These are phyloP conservation scores for Echiichthys vipera DNA, from an alignment of 2,797 vertebrate species.

Conservation along the genomic window DNA sequence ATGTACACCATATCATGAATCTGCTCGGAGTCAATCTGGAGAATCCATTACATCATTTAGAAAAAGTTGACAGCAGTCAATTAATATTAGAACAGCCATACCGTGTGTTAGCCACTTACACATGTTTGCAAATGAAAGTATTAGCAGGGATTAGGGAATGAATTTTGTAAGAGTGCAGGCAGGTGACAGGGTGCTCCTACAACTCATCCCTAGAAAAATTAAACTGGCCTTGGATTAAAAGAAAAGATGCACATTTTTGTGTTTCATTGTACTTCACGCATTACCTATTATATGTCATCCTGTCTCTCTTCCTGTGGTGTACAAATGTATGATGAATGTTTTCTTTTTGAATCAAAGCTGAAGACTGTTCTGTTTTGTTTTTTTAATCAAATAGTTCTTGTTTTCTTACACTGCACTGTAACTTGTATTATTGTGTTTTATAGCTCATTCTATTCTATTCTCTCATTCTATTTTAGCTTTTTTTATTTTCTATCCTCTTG, in stretches of 20 bases:
- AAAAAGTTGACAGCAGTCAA: slow-evolving; percentile 70
- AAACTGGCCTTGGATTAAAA: slow-evolving; percentile 55
- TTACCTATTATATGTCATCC: not conserved
- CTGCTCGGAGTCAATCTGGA: slow-evolving; percentile 62
- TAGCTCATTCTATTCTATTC: too few species aligned
- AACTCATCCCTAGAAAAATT: slow-evolving; percentile 39
- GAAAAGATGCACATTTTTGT: slow-evolving; percentile 28
- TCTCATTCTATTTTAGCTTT: too few species aligned
- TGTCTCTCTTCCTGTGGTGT: not conserved
- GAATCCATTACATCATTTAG: slow-evolving; percentile 72
- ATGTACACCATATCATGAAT: slow-evolving; percentile 58
- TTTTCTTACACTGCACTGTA: too few species aligned
- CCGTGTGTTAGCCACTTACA: slow-evolving; percentile 42
- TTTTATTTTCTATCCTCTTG: too few species aligned
- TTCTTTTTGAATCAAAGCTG: too few species aligned
- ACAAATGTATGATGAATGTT: slow-evolving; percentile 5
- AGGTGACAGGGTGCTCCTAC: slow-evolving; percentile 57
- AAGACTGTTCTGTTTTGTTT: too few species aligned
- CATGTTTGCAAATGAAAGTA: slow-evolving; percentile 65
- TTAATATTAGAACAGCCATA: slow-evolving; percentile 61
- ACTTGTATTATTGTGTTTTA: too few species aligned
- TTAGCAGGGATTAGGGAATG: slow-evolving; percentile 72
- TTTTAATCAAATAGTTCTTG: too few species aligned
- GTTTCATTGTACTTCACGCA: not conserved
- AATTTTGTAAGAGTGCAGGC: slow-evolving; percentile 66